Evolutionary conservation across 2,888 invertebrate genomes (phyloP).

Genomic region (Rhopalosiphum nymphaeae): DNA sequence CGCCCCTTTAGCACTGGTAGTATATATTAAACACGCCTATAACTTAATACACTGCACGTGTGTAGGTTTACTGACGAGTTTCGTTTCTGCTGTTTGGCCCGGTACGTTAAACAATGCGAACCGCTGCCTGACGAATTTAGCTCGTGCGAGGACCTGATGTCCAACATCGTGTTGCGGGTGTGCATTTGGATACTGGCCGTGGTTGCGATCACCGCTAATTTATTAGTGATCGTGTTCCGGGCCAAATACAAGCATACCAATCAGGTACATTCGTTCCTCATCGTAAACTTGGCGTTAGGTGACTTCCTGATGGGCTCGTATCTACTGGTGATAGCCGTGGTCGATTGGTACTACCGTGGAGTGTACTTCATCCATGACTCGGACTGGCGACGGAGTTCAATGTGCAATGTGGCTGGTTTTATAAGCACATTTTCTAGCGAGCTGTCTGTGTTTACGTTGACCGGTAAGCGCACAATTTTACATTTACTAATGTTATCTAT

Average conservation of each 20-base stretch:
- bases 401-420: slow-evolving; percentile 70
- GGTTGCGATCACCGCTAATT: slow-evolving; percentile 70
- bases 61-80: slow-evolving; percentile 69
- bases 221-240: slow-evolving; percentile 71
- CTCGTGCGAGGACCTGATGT: slow-evolving; percentile 71
- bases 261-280: slow-evolving; percentile 72
- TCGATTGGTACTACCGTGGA: slow-evolving; percentile 71
- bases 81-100: slow-evolving; percentile 69
- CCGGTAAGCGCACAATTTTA: slow-evolving; percentile 68
- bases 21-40: not conserved
- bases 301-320: slow-evolving; percentile 71
- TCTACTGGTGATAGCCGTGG: slow-evolving; percentile 70
- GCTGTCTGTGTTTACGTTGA: slow-evolving; percentile 70
- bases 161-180: slow-evolving; percentile 70
- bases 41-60: not conserved
- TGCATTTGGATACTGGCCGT: slow-evolving; percentile 71
- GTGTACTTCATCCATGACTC: slow-evolving; percentile 70
- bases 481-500: too few species aligned
- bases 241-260: slow-evolving; percentile 70
- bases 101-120: slow-evolving; percentile 69
- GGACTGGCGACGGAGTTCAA: slow-evolving; percentile 69
- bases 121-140: slow-evolving; percentile 71
- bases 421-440: slow-evolving; percentile 70
- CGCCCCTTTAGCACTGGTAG: not conserved
- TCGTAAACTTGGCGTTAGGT: slow-evolving; percentile 70